Percentiles rank a stretch among this genome's conserved stretches.
Conservation (phyloP, 2,888 invertebrate genomes). For the Campoplex capitator region DNA sequence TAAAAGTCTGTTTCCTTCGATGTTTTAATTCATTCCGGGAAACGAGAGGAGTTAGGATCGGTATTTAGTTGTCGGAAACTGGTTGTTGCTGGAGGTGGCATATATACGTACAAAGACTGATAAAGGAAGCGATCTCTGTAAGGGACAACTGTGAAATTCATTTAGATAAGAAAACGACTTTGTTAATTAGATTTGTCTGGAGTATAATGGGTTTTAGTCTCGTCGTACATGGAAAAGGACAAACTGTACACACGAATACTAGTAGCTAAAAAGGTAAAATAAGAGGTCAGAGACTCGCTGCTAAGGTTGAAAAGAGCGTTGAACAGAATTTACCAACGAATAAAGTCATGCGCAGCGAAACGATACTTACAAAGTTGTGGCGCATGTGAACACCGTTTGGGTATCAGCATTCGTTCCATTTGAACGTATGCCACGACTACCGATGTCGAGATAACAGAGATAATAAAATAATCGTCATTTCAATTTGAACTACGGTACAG, state of each 20-base stretch:
- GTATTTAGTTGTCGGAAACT: not conserved
- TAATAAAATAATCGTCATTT: not conserved
- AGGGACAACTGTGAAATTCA: slow-evolving; percentile 54
- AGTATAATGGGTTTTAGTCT: slow-evolving; percentile 44
- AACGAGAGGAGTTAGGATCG: slow-evolving; percentile 5
- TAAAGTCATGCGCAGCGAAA: slow-evolving; percentile 15
- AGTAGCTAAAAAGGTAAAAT: slow-evolving; percentile 6
- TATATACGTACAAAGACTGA: slow-evolving; percentile 1
- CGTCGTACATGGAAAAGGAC: slow-evolving; percentile 27
- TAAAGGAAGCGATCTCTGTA: slow-evolving; percentile 24
- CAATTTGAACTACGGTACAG: not conserved
- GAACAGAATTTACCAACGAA: slow-evolving; percentile 17
- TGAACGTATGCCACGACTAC: not conserved
- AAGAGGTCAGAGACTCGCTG: slow-evolving; percentile 15
- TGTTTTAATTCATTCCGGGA: slow-evolving; percentile 9
- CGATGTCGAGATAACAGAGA: not conserved
- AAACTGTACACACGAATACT: not conserved
- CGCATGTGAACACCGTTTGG: not conserved
- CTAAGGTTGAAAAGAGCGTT: slow-evolving; percentile 10
- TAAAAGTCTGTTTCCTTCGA: not conserved
- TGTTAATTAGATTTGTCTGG: slow-evolving; percentile 55
- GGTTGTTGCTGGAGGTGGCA: slow-evolving; percentile 5
- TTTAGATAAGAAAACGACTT: slow-evolving; percentile 61
- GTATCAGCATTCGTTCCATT: not conserved
- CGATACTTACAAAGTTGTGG: slow-evolving; percentile 31